A percentile compares a stretch with the other conserved stretches of the same genome.
Conservation (phyloP, 2,888 invertebrate species). For the Zelleria hepariella region DNA sequence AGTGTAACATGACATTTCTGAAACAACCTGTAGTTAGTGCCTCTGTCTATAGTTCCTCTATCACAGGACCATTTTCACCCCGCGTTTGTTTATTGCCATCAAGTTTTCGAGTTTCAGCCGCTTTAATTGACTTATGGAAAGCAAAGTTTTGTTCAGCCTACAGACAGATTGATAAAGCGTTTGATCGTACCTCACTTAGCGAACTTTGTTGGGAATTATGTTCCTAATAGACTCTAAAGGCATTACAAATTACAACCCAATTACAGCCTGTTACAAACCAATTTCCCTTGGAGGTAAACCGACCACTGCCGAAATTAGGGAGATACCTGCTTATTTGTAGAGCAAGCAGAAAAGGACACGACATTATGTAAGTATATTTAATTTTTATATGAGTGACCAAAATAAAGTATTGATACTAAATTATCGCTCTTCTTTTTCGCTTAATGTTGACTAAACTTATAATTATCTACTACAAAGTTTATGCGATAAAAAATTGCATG, state of each 20-base stretch:
- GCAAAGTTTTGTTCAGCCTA: slow-evolving; percentile 1
- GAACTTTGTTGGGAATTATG: not conserved
- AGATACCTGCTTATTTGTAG: no score
- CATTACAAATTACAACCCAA: no score
- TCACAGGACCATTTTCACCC: slow-evolving; percentile 22
- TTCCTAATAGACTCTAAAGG: not conserved
- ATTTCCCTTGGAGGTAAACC: not conserved
- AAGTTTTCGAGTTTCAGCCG: slow-evolving; percentile 23
- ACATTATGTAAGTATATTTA: no score
- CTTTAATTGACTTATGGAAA: slow-evolving; percentile 35
- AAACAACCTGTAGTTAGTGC: not conserved
- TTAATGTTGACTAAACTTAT: no score
- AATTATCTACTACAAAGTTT: no score
- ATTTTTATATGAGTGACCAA: no score
- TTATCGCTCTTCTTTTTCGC: no score
- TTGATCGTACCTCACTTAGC: not conserved
- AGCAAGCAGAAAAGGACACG: no score
- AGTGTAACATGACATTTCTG: not conserved
- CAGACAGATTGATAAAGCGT: slow-evolving; percentile 10
- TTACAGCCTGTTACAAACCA: not conserved
- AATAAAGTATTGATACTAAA: no score
- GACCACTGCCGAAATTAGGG: no score
- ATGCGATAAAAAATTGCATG: no score
- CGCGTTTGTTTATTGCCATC: slow-evolving; percentile 51
- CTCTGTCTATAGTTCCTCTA: not conserved